phyloP scores from a whole-genome alignment of 2,113 vertebrate genomes.

The Oxyura jamaicensis region DNA sequence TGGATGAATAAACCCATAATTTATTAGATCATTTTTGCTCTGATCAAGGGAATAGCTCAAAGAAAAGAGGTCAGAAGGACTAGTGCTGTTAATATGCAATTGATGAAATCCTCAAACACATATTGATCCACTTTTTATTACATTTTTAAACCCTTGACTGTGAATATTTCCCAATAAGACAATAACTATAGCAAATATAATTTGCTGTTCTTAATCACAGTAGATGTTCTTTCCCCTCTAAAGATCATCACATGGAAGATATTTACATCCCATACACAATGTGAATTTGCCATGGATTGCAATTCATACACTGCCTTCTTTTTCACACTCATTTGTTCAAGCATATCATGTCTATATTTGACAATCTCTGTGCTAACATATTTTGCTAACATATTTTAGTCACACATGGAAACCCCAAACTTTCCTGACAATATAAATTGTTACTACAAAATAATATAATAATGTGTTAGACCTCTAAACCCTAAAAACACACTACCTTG shows the following conservation, averaged over 20 bases:
- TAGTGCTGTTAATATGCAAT: constrained; percentile 70
- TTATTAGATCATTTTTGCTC: constrained; percentile 63
- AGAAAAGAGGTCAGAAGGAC: constrained; percentile 71
- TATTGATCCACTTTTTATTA: constrained; percentile 78
- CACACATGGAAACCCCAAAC: constrained; percentile 26
- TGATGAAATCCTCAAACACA: constrained; percentile 76
- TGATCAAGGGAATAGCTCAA: constrained; percentile 70
- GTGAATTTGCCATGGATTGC: constrained; percentile 26
- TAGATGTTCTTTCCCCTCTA: constrained; percentile 48
- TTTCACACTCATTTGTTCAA: constrained; percentile 6
- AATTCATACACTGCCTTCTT: background rate
- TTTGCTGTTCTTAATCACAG: constrained; percentile 73
- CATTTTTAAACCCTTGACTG: constrained; percentile 75
- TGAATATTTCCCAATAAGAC: constrained; percentile 74
- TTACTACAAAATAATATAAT: constrained; percentile 41
- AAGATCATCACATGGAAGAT: constrained; percentile 42
- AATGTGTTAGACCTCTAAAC: constrained; percentile 55
- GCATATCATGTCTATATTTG: constrained; percentile 36
- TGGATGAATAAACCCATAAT: constrained; percentile 62
- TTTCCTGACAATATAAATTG: constrained; percentile 42
- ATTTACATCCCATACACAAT: constrained; percentile 52
- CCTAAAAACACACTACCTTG: constrained; percentile 64
- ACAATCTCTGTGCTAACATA: constrained; percentile 27
- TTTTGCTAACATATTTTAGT: constrained; percentile 63
- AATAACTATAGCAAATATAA: constrained; percentile 75